These are phyloP conservation scores for Odontamblyopus lacepedii DNA, from an alignment of 2,797 vertebrate genomes.

Conservation along the genomic window DNA sequence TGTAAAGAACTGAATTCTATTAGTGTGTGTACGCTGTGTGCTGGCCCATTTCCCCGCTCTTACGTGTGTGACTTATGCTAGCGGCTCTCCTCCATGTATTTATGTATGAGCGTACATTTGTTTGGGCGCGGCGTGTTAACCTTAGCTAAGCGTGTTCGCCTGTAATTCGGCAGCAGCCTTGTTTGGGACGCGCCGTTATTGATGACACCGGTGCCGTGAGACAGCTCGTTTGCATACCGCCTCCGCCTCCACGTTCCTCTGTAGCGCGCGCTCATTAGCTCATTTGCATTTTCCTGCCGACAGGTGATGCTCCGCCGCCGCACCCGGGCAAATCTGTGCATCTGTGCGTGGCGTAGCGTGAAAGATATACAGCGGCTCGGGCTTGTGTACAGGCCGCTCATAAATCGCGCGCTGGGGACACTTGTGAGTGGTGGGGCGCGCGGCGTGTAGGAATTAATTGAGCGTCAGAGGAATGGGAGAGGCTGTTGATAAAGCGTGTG, in stretches of 20 bases:
- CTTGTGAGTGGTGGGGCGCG: slow-evolving; percentile 38
- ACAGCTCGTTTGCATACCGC: slow-evolving; percentile 44
- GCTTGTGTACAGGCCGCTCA: slow-evolving; percentile 45
- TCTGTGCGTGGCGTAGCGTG: slow-evolving; percentile 46
- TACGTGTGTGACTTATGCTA: background rate
- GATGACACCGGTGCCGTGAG: slow-evolving; percentile 30
- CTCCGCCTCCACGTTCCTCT: slow-evolving; percentile 48
- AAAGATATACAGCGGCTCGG: slow-evolving; percentile 57
- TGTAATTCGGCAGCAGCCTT: slow-evolving; percentile 13
- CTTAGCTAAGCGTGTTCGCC: background rate
- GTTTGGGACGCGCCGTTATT: slow-evolving; percentile 35
- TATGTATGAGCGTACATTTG: slow-evolving; percentile 2
- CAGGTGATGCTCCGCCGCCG: slow-evolving; percentile 10
- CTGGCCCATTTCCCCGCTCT: background rate
- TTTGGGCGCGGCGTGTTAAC: slow-evolving; percentile 1
- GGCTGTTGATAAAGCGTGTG: slow-evolving; percentile 56
- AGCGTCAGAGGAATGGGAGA: slow-evolving; percentile 42
- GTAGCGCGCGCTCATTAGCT: slow-evolving; percentile 54
- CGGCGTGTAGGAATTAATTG: slow-evolving; percentile 53
- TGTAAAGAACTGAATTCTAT: slow-evolving; percentile 7
- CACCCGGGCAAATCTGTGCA: slow-evolving; percentile 23
- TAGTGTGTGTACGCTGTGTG: background rate
- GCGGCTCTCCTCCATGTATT: background rate
- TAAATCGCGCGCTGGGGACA: slow-evolving; percentile 52
- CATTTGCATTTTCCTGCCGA: slow-evolving; percentile 67